Evolutionary conservation across 2,113 vertebrate species (phyloP).

Genomic region (Mesocricetus auratus): DNA sequence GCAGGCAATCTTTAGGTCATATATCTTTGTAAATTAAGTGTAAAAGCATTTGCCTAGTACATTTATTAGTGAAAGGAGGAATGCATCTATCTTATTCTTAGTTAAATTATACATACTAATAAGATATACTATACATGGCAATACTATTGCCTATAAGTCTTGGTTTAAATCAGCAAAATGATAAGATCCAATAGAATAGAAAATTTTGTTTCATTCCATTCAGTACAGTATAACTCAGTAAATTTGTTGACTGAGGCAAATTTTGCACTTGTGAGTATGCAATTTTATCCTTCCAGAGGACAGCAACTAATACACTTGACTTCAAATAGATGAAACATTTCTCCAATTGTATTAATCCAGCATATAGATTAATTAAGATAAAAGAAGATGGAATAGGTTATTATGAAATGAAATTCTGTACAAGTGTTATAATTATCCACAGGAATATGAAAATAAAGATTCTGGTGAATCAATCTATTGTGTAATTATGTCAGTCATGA

Average conservation of each 20-base stretch:
- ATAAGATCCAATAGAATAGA: neutral
- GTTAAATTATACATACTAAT: neutral
- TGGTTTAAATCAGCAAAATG: neutral
- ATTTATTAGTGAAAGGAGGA: neutral
- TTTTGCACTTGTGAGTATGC: neutral
- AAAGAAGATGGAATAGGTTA: neutral
- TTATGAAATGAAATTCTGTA: neutral
- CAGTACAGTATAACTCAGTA: neutral
- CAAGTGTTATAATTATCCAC: neutral
- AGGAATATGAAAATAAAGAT: neutral
- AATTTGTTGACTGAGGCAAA: neutral
- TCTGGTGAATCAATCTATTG: neutral
- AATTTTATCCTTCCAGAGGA: neutral
- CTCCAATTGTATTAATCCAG: neutral
- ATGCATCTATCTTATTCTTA: neutral
- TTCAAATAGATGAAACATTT: neutral
- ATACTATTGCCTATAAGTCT: neutral
- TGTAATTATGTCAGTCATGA: neutral
- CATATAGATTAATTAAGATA: neutral
- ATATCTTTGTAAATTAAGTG: neutral
- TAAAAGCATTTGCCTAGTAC: neutral
- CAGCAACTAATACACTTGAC: neutral
- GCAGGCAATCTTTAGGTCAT: neutral
- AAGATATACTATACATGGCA: neutral
- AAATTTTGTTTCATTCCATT: neutral